Evolutionary conservation across 2,888 invertebrate species (phyloP).

Genomic region (Rotaria macrura): DNA sequence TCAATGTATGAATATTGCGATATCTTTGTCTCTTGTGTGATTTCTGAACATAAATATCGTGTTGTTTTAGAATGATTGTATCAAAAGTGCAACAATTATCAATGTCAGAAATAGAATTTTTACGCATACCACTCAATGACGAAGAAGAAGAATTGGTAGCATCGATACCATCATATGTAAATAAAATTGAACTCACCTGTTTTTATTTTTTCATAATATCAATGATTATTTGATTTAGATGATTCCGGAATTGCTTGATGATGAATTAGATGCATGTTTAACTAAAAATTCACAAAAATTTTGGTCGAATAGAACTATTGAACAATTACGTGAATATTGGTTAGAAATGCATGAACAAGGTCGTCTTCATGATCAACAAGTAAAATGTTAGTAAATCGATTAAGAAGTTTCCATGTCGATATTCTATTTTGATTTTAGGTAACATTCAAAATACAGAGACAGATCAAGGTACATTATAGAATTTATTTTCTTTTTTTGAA

Average conservation of each 20-base stretch:
- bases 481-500: not conserved
- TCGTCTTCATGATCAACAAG: not conserved
- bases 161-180: not conserved
- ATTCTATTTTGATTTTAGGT: not conserved
- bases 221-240: not conserved
- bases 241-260: not conserved
- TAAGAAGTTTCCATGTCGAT: not conserved
- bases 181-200: not conserved
- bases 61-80: conserved; percentile 26
- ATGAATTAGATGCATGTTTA: not conserved
- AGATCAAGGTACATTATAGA: not conserved
- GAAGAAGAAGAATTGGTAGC: conserved; percentile 20
- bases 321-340: not conserved
- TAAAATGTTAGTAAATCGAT: not conserved
- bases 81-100: conserved; percentile 26
- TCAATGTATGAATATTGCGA: no score
- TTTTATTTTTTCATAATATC: not conserved
- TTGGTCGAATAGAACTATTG: conserved; percentile 2
- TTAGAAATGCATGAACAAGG: not conserved
- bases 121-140: conserved; percentile 24
- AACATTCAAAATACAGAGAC: not conserved
- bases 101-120: not conserved
- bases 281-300: not conserved
- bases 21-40: no score
- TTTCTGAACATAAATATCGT: not conserved